Percentiles rank a stretch among this genome's conserved stretches.
phyloP scores from a whole-genome alignment of 2,888 invertebrate genomes.

The Synanthedon tipuliformis region DNA sequence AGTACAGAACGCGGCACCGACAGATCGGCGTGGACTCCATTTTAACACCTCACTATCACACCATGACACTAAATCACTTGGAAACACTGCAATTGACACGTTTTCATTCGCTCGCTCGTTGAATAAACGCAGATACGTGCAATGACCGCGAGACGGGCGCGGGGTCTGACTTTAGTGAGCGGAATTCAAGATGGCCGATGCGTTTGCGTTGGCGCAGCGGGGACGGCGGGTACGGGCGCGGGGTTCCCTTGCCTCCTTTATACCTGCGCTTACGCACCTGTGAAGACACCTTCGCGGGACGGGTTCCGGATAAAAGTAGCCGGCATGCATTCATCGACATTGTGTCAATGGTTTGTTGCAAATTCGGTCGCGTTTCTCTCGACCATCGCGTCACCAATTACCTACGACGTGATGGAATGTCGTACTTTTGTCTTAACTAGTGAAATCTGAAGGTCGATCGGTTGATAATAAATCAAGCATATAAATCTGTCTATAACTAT shows the following conservation, averaged over 20 bases:
- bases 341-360: slow-evolving; percentile 61
- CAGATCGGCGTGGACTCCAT: slow-evolving; percentile 93
- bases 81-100: slow-evolving; percentile 31
- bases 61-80: slow-evolving; percentile 53
- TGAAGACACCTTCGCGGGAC: slow-evolving; percentile 37
- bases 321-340: slow-evolving; percentile 62
- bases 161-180: slow-evolving; percentile 51
- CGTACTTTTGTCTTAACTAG: slow-evolving; percentile 40
- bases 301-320: slow-evolving; percentile 14
- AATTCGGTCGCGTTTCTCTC: slow-evolving; percentile 64
- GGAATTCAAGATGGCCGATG: slow-evolving; percentile 65
- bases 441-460: slow-evolving; percentile 58
- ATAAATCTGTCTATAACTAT: too few relatives aligned
- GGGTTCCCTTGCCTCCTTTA: slow-evolving; percentile 10
- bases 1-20: slow-evolving; percentile 94
- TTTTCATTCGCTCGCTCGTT: slow-evolving; percentile 11
- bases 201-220: slow-evolving; percentile 12
- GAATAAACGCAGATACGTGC: slow-evolving; percentile 29
- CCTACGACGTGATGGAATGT: slow-evolving; percentile 54
- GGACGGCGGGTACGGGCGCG: slow-evolving; percentile 9
- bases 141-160: slow-evolving; percentile 56
- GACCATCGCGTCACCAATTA: slow-evolving; percentile 29
- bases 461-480: slow-evolving; percentile 23
- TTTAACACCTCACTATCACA: slow-evolving; percentile 59
- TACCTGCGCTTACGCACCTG: slow-evolving; percentile 62